phyloP scores from a whole-genome alignment of 2,797 vertebrate species.

The Adrianichthys oophorus region DNA sequence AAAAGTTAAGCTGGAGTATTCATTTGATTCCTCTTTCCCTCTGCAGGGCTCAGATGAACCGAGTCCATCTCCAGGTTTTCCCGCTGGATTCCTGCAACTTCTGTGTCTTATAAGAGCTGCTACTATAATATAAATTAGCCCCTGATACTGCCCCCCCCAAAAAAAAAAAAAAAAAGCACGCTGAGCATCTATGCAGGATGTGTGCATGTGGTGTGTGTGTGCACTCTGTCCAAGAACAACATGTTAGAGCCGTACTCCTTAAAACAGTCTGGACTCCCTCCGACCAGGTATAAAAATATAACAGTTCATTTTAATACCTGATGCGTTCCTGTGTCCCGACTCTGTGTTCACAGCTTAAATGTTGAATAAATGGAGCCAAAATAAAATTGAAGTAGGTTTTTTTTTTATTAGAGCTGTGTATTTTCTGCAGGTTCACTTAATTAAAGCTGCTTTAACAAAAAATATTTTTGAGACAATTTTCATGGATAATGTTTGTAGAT shows the following conservation, averaged over 20 bases:
- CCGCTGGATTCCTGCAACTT: conserved; percentile 48
- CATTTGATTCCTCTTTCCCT: conserved; percentile 79
- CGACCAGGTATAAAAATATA: conserved; percentile 62
- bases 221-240: conserved; percentile 69
- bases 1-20: conserved; percentile 81
- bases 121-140: conserved; percentile 67
- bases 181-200: conserved; percentile 52
- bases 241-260: conserved; percentile 64
- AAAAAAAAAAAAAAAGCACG: conserved; percentile 9
- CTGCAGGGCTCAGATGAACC: conserved; percentile 51
- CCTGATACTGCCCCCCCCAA: neutral
- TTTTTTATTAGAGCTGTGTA: too few relatives aligned
- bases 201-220: conserved; percentile 37
- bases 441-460: too few relatives aligned
- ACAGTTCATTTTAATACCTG: conserved; percentile 64
- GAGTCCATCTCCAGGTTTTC: conserved; percentile 63
- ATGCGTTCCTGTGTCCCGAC: conserved; percentile 53
- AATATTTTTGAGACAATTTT: too few relatives aligned
- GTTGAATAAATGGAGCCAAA: conserved; percentile 53
- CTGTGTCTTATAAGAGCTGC: conserved; percentile 63
- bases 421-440: too few relatives aligned
- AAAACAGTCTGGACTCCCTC: conserved; percentile 73
- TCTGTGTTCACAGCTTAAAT: conserved; percentile 71
- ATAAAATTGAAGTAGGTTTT: conserved; percentile 20
- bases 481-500: too few relatives aligned